Conservation (phyloP, 2,113 vertebrate genomes). For the Origma solitaria region DNA sequence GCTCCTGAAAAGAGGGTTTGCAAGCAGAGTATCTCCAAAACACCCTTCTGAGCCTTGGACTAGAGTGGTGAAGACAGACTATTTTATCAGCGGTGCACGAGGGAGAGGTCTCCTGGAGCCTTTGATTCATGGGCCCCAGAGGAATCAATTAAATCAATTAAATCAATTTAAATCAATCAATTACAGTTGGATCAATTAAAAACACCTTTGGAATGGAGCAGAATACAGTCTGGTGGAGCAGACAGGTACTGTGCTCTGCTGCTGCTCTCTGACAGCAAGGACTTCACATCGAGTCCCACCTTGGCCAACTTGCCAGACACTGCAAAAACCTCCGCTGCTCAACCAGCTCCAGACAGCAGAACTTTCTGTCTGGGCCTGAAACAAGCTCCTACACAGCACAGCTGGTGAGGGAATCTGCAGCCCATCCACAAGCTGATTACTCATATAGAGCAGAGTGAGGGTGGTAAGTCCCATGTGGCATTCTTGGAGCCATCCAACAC, state of each 20-base stretch:
- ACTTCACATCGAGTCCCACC: background rate
- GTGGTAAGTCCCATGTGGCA: background rate
- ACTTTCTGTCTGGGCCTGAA: background rate
- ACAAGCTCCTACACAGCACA: background rate
- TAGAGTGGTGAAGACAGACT: background rate
- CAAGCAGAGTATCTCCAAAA: background rate
- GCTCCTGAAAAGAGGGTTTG: background rate
- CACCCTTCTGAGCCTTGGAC: background rate
- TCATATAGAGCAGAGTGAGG: background rate
- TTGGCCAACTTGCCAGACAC: background rate
- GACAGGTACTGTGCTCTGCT: background rate
- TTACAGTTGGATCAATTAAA: background rate
- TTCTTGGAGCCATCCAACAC: background rate
- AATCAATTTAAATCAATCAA: no score
- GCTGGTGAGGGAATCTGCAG: background rate
- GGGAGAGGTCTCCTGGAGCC: background rate
- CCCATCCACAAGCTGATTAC: background rate
- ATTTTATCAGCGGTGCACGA: background rate
- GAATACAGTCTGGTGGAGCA: fast-evolving
- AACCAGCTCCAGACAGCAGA: background rate
- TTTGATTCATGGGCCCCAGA: background rate
- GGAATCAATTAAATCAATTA: no score
- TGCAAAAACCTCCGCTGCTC: background rate
- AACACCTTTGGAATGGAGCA: background rate
- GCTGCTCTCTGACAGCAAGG: background rate